Base-by-base conservation (phyloP, 2,113 vertebrate genomes). In the Oryzias javanicus region DNA sequence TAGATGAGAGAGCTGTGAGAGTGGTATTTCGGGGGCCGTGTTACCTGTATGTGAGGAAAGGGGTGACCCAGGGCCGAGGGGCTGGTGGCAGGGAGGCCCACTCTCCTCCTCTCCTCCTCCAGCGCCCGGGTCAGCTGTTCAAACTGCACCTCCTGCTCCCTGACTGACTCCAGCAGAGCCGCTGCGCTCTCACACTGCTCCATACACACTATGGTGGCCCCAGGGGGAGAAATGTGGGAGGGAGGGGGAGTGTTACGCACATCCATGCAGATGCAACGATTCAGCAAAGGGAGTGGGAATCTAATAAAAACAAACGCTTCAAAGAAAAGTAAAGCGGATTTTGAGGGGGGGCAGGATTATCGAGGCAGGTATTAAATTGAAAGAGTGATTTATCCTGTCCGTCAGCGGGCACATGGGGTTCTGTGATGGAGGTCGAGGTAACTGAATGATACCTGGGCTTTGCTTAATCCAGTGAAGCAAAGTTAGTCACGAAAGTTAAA, bases 101-200 rank as follows among this genome's bases (percentile, higher is more conserved):
- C 96, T 73, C 96, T 94, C 93, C 96, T 94, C 93, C 96, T 93
- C 70, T 98, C 97, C 84, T 98, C 96, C 93, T 98, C 97, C 63
- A 99, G 93, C 77, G 96, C 96, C 92, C 95, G 93, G 86, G 96
- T 98, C 94, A 99, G 93, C 93, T 96, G 94, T 94, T 98, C 96
- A 86, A 99, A 99, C 93, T 99, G 97, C 76, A 95, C 95, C 95
- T 99, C 97, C 92, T 99, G 97, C 90, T 98, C 97, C 90, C 97
- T 97, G 92, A 99, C 97, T 68, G 97, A 99, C 92, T 97, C 97
- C 94, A 99, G 94, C 91, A 99, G 97, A 94, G 96, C 97, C 89
- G 96, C 96, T 73, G 97, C 95, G 84, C 94, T 98, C 93, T 98
- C 97, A 89, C 91, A 91, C 90, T 91, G 92, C 94, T 97, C 95